phyloP scores from a whole-genome alignment of 2,797 vertebrate genomes.

The Rhynchonycteris naso region DNA sequence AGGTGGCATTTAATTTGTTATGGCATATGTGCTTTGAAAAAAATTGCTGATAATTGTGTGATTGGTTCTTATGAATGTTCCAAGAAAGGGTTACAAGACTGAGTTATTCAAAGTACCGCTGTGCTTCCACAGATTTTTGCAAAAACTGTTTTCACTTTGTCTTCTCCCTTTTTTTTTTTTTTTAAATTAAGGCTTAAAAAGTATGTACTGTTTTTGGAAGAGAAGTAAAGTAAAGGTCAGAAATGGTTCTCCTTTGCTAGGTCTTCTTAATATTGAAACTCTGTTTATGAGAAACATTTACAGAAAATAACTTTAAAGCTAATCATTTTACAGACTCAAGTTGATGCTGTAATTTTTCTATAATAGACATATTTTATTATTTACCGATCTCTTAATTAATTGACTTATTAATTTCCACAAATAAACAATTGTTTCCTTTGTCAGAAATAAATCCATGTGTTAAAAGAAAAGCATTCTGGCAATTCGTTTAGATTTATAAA shows the following conservation, averaged over 20 bases:
- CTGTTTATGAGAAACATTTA: conserved; percentile 31
- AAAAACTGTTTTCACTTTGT: conserved; percentile 42
- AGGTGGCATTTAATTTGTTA: conserved; percentile 49
- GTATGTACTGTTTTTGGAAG: conserved; percentile 53
- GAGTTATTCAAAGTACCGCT: conserved; percentile 20
- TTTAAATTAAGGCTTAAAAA: conserved; percentile 50
- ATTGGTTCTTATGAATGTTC: conserved; percentile 42
- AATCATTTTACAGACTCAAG: conserved; percentile 26
- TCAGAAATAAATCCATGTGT: not conserved
- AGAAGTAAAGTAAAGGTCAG: conserved; percentile 54
- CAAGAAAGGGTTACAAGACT: conserved; percentile 56
- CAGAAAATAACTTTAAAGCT: not conserved
- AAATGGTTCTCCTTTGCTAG: conserved; percentile 52
- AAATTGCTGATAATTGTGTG: conserved; percentile 45
- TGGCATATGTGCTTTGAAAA: conserved; percentile 46
- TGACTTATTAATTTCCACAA: conserved; percentile 2
- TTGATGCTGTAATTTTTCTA: not conserved
- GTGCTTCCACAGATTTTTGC: conserved; percentile 49
- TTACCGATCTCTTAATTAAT: not conserved
- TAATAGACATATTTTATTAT: not conserved
- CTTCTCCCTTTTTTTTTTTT: not conserved
- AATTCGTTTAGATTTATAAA: conserved; percentile 21
- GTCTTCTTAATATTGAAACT: conserved; percentile 49
- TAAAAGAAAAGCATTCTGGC: not conserved
- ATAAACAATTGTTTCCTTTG: not conserved